These are phyloP conservation scores for Tethya wilhelma DNA, from an alignment of 37 sponge, comb jelly and placozoan genomes.

Conservation along the genomic window DNA sequence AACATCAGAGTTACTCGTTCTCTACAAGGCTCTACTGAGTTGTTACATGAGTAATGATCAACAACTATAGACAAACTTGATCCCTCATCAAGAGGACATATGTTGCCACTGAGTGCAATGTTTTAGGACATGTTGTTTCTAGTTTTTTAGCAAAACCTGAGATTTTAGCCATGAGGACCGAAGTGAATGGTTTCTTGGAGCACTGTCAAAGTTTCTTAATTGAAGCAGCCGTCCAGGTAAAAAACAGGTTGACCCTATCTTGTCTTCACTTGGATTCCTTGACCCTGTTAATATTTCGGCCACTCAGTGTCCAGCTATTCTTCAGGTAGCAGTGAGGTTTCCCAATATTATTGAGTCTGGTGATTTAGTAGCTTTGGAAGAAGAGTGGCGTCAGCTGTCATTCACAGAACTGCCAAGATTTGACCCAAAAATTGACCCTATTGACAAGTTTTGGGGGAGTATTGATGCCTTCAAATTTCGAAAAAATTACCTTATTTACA, in stretches of 20 bases:
- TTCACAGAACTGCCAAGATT: slow-evolving; percentile 1
- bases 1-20: background rate
- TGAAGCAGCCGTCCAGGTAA: background rate
- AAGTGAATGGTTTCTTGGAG: slow-evolving; percentile 1
- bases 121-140: too few relatives aligned
- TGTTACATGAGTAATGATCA: slow-evolving; percentile 1
- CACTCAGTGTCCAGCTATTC: background rate
- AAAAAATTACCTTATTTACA: background rate
- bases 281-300: background rate
- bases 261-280: background rate
- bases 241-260: background rate
- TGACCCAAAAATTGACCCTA: background rate
- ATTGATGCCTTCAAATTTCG: background rate
- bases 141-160: slow-evolving; percentile 1
- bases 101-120: too few relatives aligned
- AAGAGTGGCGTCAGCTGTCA: background rate
- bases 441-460: slow-evolving; percentile 20
- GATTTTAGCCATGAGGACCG: background rate
- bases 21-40: slow-evolving; percentile 27
- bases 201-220: background rate
- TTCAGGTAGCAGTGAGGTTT: background rate
- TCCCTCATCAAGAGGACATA: too few relatives aligned
- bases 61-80: too few relatives aligned
- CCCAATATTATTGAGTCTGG: background rate
- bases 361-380: background rate